phyloP scores from a whole-genome alignment of 2,797 vertebrate species.

The Alcedo atthis region DNA sequence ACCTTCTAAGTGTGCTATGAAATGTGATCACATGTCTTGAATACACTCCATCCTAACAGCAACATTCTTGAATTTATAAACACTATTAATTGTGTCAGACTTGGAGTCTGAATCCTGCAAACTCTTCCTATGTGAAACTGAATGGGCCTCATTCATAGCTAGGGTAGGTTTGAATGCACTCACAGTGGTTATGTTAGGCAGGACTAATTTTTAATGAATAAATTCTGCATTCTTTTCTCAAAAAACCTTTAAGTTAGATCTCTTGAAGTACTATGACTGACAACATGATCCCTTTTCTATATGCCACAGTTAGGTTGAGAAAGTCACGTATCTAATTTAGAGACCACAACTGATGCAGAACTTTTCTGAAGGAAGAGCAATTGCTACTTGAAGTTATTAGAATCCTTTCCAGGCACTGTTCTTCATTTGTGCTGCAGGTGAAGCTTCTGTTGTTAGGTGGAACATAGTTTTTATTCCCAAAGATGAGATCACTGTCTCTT shows the following conservation, averaged over 20 bases:
- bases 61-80: conserved; percentile 66
- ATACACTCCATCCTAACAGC: conserved; percentile 28
- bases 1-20: conserved; percentile 67
- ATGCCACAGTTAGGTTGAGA: not conserved
- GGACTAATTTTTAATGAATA: not conserved
- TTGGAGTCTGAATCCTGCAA: conserved; percentile 53
- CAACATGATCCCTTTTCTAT: not conserved
- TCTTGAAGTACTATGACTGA: not conserved
- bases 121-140: conserved; percentile 9
- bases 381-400: not conserved
- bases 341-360: not conserved
- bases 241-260: not conserved
- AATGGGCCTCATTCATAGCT: conserved; percentile 54
- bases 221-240: conserved; percentile 27
- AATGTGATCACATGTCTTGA: conserved; percentile 65
- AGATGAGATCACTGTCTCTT: not conserved
- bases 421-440: not conserved
- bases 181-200: not conserved
- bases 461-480: not conserved
- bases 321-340: not conserved
- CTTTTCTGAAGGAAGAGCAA: not conserved
- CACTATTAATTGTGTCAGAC: conserved; percentile 68
- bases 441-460: not conserved
- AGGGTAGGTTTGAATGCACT: not conserved
- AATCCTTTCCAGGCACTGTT: not conserved